These are phyloP conservation scores for Rhyzopertha dominica DNA, from an alignment of 1,140 invertebrate species.

Conservation along the genomic window DNA sequence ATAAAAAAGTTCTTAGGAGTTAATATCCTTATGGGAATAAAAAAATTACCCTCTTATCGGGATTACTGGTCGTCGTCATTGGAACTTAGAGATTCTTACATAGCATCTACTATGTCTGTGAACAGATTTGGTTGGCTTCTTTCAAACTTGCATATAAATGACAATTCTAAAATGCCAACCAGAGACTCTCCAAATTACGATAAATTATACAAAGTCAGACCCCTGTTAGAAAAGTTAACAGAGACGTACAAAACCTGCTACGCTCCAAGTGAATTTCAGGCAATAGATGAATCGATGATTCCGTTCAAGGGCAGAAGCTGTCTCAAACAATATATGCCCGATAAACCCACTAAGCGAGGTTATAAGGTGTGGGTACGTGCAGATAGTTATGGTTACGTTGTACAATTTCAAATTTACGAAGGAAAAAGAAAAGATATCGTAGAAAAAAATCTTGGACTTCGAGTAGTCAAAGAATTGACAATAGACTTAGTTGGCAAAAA, in stretches of 20 bases:
- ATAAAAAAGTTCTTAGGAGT: constrained; percentile 23
- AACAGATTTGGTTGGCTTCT: constrained; percentile 34
- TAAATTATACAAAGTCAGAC: constrained; percentile 44
- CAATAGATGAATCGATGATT: constrained; percentile 42
- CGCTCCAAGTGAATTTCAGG: constrained; percentile 6
- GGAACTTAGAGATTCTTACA: constrained; percentile 16
- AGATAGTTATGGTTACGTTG: constrained; percentile 40
- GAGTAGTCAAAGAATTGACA: constrained; percentile 26
- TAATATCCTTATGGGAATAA: constrained; percentile 25
- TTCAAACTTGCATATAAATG: constrained; percentile 32
- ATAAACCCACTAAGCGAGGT: constrained; percentile 48
- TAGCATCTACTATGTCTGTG: constrained; percentile 21
- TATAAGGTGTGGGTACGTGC: constrained; percentile 42
- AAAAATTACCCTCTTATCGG: constrained; percentile 20
- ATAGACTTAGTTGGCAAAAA: constrained; percentile 13
- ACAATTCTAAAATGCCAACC: constrained; percentile 24
- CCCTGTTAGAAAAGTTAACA: constrained; percentile 33
- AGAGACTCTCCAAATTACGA: constrained; percentile 33
- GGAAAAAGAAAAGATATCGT: constrained; percentile 38
- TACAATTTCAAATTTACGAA: constrained; percentile 46
- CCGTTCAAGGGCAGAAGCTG: constrained; percentile 40
- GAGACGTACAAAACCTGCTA: constrained; percentile 30
- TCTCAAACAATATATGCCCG: constrained; percentile 46
- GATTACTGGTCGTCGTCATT: constrained; percentile 15
- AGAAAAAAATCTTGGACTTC: constrained; percentile 34